These are phyloP conservation scores for Synanthedon tipuliformis DNA, from an alignment of 2,888 invertebrate genomes.

Conservation along the genomic window DNA sequence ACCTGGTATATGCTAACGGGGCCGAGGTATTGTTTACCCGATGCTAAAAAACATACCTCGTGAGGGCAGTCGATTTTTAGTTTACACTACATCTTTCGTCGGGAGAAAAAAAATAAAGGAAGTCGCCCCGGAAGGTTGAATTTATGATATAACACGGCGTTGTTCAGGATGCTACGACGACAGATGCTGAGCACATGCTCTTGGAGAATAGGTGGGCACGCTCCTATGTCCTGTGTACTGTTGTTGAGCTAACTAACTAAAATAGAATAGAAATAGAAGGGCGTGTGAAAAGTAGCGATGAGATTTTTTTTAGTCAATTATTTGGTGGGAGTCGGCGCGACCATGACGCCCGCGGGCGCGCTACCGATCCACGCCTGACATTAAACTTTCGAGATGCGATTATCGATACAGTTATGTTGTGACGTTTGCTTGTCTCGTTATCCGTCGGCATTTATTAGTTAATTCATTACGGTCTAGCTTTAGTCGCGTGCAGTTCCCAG, in stretches of 20 bases:
- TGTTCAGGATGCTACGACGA: slow-evolving; percentile 54
- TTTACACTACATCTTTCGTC: slow-evolving; percentile 66
- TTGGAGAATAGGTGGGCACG: slow-evolving; percentile 47
- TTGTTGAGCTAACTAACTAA: slow-evolving; percentile 32
- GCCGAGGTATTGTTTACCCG: slow-evolving; percentile 47
- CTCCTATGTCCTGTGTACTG: slow-evolving; percentile 37
- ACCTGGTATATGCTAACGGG: slow-evolving; percentile 52
- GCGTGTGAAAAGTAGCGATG: slow-evolving; percentile 55
- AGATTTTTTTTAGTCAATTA: slow-evolving; percentile 43
- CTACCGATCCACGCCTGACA: slow-evolving; percentile 43
- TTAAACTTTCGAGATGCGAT: slow-evolving; percentile 52
- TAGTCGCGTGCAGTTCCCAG: slow-evolving; percentile 23
- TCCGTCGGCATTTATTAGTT: slow-evolving; percentile 39
- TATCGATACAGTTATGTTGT: slow-evolving; percentile 60
- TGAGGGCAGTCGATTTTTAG: slow-evolving; percentile 50
- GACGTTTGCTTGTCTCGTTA: slow-evolving; percentile 48
- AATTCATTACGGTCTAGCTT: slow-evolving; percentile 25
- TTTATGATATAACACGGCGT: slow-evolving; percentile 58
- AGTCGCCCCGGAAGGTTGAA: slow-evolving; percentile 61
- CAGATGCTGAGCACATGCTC: slow-evolving; percentile 63
- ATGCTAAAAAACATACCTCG: slow-evolving; percentile 49
- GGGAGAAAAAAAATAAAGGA: slow-evolving; percentile 58
- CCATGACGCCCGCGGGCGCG: slow-evolving; percentile 24
- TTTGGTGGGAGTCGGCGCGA: slow-evolving; percentile 22
- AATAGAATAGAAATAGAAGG: slow-evolving; percentile 16